These are phyloP conservation scores for Puffinus mauretanicus DNA, from an alignment of 2,113 vertebrate species.

Conservation along the genomic window DNA sequence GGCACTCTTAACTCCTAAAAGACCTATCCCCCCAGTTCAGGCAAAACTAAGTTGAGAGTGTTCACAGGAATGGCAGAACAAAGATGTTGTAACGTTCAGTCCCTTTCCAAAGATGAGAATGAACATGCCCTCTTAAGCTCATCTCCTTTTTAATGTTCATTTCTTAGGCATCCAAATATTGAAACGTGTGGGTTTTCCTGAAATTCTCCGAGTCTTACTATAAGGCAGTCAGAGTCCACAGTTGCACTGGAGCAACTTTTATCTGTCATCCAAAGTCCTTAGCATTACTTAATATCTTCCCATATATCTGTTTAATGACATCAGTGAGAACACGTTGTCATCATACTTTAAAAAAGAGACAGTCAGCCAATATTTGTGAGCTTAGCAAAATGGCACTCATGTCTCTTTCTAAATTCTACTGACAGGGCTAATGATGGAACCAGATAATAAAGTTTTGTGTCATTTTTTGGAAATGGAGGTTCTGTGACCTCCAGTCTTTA, in stretches of 20 bases:
- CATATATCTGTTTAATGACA: not conserved
- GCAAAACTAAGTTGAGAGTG: not conserved
- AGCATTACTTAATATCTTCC: not conserved
- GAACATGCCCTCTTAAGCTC: not conserved
- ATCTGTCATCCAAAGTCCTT: not conserved
- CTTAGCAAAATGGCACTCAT: not conserved
- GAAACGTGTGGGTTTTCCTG: not conserved
- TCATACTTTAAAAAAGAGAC: not conserved
- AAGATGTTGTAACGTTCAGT: not conserved
- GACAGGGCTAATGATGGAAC: not conserved
- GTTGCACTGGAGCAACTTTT: not conserved
- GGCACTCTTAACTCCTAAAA: not conserved
- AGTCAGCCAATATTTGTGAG: not conserved
- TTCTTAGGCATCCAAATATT: not conserved
- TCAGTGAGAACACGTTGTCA: not conserved
- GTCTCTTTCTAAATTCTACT: not conserved
- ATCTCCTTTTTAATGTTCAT: not conserved
- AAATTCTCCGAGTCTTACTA: not conserved
- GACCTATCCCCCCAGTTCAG: not conserved
- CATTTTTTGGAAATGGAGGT: not conserved
- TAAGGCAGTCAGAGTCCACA: not conserved
- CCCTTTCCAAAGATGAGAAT: not conserved
- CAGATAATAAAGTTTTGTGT: not conserved
- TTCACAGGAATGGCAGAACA: not conserved
- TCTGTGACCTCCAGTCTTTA: not conserved